Evolutionary conservation across 2,113 vertebrate genomes (phyloP).

Genomic region (Centropristis striata): DNA sequence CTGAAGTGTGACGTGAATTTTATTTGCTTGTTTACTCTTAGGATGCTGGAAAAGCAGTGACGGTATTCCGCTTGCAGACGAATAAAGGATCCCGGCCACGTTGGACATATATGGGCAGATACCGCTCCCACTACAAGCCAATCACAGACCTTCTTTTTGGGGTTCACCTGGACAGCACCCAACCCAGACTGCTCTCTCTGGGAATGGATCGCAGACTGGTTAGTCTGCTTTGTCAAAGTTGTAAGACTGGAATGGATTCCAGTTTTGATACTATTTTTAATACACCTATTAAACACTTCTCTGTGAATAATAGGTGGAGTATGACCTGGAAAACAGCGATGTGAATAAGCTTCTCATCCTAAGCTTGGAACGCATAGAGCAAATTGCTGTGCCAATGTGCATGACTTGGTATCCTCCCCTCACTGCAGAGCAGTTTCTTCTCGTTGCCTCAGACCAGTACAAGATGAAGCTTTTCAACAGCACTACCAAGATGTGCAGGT

Average conservation of each 20-base stretch:
- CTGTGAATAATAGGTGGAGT: constrained; percentile 90
- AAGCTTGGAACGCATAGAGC: constrained; percentile 87
- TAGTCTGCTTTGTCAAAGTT: constrained; percentile 44
- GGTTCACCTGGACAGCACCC: constrained; percentile 84
- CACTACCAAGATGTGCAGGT: constrained; percentile 95
- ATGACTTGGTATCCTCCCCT: constrained; percentile 94
- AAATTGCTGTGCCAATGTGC: constrained; percentile 87
- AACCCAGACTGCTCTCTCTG: constrained; percentile 92
- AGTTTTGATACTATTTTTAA: constrained; percentile 19
- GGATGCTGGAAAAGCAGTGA: constrained; percentile 89
- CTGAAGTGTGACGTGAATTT: not conserved
- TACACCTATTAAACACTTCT: not conserved
- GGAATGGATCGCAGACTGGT: constrained; percentile 92
- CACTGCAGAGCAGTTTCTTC: constrained; percentile 89
- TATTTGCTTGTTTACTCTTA: constrained; percentile 61
- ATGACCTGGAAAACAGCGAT: constrained; percentile 87
- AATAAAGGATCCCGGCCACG: constrained; percentile 22
- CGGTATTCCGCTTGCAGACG: constrained; percentile 81
- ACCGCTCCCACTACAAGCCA: constrained; percentile 91
- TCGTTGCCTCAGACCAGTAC: constrained; percentile 88
- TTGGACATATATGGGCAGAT: constrained; percentile 90
- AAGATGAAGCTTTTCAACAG: constrained; percentile 95
- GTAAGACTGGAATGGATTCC: not conserved
- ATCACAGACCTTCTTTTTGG: constrained; percentile 93
- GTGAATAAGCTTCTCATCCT: constrained; percentile 84